These are phyloP conservation scores for Sinopyrophorus schimmeli DNA, from an alignment of 2,888 invertebrate genomes.

Conservation along the genomic window DNA sequence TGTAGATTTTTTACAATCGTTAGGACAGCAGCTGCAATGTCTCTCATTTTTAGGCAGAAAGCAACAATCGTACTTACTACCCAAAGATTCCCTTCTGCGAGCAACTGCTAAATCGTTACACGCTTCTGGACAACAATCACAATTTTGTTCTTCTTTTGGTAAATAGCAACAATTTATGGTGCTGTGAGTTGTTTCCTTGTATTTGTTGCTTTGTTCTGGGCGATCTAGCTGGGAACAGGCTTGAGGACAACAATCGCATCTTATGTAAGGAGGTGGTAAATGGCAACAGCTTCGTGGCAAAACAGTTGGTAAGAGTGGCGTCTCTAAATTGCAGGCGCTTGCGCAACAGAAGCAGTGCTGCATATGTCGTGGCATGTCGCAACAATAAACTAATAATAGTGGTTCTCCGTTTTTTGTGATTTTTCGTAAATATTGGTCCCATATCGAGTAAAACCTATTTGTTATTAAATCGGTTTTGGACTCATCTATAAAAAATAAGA, in stretches of 20 bases:
- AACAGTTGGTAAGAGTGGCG: background rate
- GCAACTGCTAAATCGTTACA: background rate
- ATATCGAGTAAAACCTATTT: too few species aligned
- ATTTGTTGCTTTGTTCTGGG: too few species aligned
- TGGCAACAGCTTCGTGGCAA: background rate
- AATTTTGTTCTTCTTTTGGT: background rate
- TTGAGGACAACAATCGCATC: conserved; percentile 1
- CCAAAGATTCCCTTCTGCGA: too few species aligned
- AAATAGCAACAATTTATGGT: background rate
- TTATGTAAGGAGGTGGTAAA: background rate
- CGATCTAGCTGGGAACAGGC: too few species aligned
- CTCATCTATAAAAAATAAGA: too few species aligned
- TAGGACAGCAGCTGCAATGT: too few species aligned
- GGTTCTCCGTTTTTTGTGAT: too few species aligned
- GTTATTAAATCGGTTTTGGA: too few species aligned
- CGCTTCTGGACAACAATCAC: background rate
- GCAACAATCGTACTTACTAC: too few species aligned
- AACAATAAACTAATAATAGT: background rate
- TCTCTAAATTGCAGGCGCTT: background rate
- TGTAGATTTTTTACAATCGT: too few species aligned
- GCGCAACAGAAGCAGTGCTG: background rate
- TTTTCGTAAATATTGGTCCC: too few species aligned
- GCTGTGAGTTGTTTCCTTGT: background rate
- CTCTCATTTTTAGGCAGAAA: too few species aligned
- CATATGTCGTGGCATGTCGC: background rate